phyloP scores from a whole-genome alignment of 1,140 invertebrate genomes.

The Venturia canescens region DNA sequence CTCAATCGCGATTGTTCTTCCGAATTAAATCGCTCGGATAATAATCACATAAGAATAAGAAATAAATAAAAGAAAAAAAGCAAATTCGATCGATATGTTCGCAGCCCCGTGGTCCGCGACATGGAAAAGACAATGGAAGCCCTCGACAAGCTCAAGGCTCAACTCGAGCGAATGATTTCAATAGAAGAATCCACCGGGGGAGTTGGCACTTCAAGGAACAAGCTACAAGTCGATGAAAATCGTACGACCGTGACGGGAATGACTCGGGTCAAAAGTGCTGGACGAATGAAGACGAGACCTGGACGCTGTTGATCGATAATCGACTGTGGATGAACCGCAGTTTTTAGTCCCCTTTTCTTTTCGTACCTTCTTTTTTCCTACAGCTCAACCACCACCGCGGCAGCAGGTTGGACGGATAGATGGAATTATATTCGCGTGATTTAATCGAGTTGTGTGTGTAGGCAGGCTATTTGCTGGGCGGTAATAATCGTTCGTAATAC shows the following conservation, averaged over 20 bases:
- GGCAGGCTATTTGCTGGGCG: slow-evolving; percentile 9
- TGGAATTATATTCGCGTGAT: slow-evolving; percentile 31
- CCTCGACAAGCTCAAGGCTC: slow-evolving; percentile 43
- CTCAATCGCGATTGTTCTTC: slow-evolving; percentile 12
- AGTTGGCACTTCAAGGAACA: neutral
- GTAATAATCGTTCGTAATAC: slow-evolving; percentile 30
- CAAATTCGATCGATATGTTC: slow-evolving; percentile 32
- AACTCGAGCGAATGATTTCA: slow-evolving; percentile 47
- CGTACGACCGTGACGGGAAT: slow-evolving; percentile 37
- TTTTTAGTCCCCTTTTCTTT: slow-evolving; percentile 1
- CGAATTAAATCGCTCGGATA: neutral
- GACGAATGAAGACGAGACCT: neutral
- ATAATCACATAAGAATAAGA: neutral
- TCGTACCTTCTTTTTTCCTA: neutral
- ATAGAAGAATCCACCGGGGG: neutral
- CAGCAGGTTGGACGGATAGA: slow-evolving; percentile 14
- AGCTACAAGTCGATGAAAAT: slow-evolving; percentile 19
- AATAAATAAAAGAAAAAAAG: neutral
- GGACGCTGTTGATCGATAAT: slow-evolving; percentile 45
- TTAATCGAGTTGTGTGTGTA: slow-evolving; percentile 37
- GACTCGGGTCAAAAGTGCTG: slow-evolving; percentile 31
- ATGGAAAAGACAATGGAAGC: slow-evolving; percentile 55
- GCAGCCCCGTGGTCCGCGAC: slow-evolving; percentile 56
- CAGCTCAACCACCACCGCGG: neutral
- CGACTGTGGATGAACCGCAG: slow-evolving; percentile 48